Evolutionary conservation across 2,888 invertebrate species (phyloP).

Genomic region (Epistrophe eligans): DNA sequence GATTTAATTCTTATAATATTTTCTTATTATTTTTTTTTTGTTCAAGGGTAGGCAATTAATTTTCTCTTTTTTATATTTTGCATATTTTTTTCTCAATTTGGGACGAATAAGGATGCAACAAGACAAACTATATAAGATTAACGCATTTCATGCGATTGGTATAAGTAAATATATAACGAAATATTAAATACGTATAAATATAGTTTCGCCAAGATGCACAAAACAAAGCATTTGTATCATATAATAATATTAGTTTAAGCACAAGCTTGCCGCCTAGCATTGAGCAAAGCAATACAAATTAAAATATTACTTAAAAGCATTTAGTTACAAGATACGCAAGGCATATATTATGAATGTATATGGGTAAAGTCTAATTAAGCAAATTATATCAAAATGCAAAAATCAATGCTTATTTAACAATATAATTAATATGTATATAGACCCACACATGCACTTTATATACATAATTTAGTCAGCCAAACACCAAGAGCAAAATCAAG

Average conservation of each 20-base stretch:
- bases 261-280: slow-evolving; percentile 31
- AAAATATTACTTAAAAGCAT: slow-evolving; percentile 1
- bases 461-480: slow-evolving; percentile 42
- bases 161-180: neutral
- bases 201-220: slow-evolving; percentile 58
- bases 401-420: neutral
- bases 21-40: slow-evolving; percentile 29
- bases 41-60: slow-evolving; percentile 56
- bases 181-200: neutral
- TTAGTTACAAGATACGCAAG: neutral
- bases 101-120: slow-evolving; percentile 69
- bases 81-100: slow-evolving; percentile 55
- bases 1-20: slow-evolving; percentile 17
- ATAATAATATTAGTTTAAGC: slow-evolving; percentile 7
- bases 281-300: slow-evolving; percentile 25
- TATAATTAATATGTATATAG: neutral
- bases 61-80: slow-evolving; percentile 49
- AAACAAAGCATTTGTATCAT: slow-evolving; percentile 38
- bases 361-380: slow-evolving; percentile 32
- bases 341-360: neutral
- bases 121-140: slow-evolving; percentile 48
- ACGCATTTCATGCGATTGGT: slow-evolving; percentile 57
- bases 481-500: slow-evolving; percentile 38
- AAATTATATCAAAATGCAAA: slow-evolving; percentile 54
- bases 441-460: slow-evolving; percentile 55